Base-by-base conservation (phyloP, 2,888 invertebrate species). In the Mechanitis mazaeus region DNA sequence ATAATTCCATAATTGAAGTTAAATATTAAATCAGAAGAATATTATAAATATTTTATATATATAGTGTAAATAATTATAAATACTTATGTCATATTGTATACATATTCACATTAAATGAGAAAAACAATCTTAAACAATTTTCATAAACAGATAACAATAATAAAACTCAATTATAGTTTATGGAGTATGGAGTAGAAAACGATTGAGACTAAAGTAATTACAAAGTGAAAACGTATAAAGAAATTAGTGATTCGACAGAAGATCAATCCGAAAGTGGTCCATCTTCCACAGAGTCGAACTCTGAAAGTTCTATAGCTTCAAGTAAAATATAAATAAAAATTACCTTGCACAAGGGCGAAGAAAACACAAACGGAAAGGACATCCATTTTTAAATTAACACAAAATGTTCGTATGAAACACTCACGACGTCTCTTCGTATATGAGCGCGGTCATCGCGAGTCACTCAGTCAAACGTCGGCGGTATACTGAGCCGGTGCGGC, bases 371-470 rank as follows among this genome's bases (percentile, higher is more conserved):
- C 72, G 71, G 76, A 76, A 68, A 81, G 64, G 76, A 84, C 78
- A 85, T 85, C 85, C 87, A 87, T 87, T 71, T 69, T 82, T 72
- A 76, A 73, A 72, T 76, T 78, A 76, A 78, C 82, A 80, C 76
- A 76, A 73, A 68, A 71, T 64, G 69, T 71, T 68, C 61, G 64
- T 66, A 74, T 73, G 74, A 67, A 69, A 76, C 87, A 86, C 87
- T 80, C 87, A 84, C 86, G 84, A 66, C 76, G 76, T 65, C 71
- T 72, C 74, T 68, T 69, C 70, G 64, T 68, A 58, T 59, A 60
- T 64, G 65, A 71, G 71, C 72, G 72, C 72, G 68, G 67, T 75
- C 85, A 84, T 85, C 77, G 79, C 85, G 80, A 31, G 50, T 31
- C 6, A 58, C 69, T 66, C 74, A 64, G 70, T 64, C 72, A 68